These are phyloP conservation scores for Steinernema scapterisci DNA, from an alignment of 2,888 invertebrate genomes.

Conservation along the genomic window DNA sequence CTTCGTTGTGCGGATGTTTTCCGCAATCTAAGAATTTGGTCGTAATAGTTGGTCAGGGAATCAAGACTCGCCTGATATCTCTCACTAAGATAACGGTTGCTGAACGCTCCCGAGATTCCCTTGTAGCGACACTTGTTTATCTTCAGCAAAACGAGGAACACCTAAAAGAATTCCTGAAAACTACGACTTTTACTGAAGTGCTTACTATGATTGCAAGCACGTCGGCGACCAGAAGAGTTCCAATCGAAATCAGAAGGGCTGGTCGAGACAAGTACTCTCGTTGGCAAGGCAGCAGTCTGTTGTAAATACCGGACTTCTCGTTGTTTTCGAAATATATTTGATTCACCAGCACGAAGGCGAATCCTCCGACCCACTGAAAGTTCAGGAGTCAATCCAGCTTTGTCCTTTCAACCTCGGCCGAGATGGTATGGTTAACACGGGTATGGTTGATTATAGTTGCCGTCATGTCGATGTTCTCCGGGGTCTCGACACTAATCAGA, in stretches of 20 bases:
- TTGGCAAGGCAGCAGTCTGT: conserved; percentile 19
- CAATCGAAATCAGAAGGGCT: conserved; percentile 28
- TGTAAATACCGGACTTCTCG: not conserved
- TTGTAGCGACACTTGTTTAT: conserved; percentile 31
- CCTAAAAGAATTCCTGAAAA: not conserved
- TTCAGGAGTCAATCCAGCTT: too few species aligned
- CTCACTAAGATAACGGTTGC: conserved; percentile 29
- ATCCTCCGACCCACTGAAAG: conserved; percentile 26
- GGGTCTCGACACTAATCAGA: too few species aligned
- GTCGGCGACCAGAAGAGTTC: conserved; percentile 28
- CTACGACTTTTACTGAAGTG: not conserved
- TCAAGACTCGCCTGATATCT: conserved; percentile 28
- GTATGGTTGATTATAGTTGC: too few species aligned
- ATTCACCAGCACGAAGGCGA: conserved; percentile 28
- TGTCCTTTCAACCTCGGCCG: too few species aligned
- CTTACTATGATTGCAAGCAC: conserved; percentile 34
- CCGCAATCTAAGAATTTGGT: too few species aligned
- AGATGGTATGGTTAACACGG: too few species aligned
- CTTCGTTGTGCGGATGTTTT: conserved; percentile 34
- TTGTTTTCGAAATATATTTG: not conserved
- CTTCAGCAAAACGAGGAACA: conserved; percentile 31
- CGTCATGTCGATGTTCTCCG: too few species aligned
- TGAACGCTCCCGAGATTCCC: not conserved
- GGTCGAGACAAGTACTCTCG: conserved; percentile 12
- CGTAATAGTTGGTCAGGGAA: too few species aligned